Conservation (phyloP, 2,797 vertebrate species). For the Rhynchotus rufescens region DNA sequence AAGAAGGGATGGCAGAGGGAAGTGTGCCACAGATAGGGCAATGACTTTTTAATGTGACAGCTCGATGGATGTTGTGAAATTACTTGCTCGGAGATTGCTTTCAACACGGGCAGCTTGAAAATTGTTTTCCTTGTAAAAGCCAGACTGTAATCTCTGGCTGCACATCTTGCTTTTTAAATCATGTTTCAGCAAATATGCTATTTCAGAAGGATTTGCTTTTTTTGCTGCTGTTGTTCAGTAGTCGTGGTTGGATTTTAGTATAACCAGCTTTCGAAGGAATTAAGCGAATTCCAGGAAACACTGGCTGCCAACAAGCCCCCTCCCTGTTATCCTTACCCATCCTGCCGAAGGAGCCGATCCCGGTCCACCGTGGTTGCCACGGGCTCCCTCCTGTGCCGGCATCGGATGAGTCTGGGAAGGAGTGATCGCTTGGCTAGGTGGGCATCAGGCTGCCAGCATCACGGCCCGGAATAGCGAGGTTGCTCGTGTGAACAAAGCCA, state of each 20-base stretch:
- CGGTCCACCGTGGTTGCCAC: background rate
- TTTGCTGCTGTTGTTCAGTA: constrained; percentile 28
- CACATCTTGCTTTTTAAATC: constrained; percentile 66
- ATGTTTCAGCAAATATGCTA: constrained; percentile 56
- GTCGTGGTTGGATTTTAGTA: constrained; percentile 48
- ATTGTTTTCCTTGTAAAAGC: constrained; percentile 69
- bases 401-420: background rate
- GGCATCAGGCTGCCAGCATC: background rate
- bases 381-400: background rate
- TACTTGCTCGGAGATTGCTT: constrained; percentile 54
- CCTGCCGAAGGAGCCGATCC: background rate
- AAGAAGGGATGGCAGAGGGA: background rate
- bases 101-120: constrained; percentile 47
- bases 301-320: constrained; percentile 38
- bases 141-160: constrained; percentile 42
- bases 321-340: background rate
- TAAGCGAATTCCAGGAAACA: constrained; percentile 51
- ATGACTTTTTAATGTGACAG: constrained; percentile 65
- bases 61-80: constrained; percentile 66
- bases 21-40: constrained; percentile 19
- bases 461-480: background rate
- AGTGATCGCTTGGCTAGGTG: background rate
- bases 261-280: constrained; percentile 59
- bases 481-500: background rate
- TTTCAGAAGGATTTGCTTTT: constrained; percentile 53